These are phyloP conservation scores for Craseonycteris thonglongyai DNA, from an alignment of 2,113 vertebrate genomes.

Conservation along the genomic window DNA sequence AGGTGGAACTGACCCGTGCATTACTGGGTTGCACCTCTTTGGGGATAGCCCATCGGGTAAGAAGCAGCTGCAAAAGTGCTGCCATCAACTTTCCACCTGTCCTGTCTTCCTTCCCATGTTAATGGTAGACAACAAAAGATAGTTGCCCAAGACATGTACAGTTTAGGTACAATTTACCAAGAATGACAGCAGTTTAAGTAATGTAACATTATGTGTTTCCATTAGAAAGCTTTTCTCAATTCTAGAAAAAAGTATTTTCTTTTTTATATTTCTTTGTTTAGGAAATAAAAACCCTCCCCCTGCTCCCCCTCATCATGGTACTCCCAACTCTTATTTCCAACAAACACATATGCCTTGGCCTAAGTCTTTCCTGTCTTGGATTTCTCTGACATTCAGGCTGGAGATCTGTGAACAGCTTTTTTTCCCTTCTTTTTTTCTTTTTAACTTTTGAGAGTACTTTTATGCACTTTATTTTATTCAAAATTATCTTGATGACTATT, in stretches of 20 bases:
- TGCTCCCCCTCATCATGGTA: rapidly evolving
- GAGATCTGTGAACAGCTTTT: neutral
- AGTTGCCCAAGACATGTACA: neutral
- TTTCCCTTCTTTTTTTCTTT: neutral
- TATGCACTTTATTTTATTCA: neutral
- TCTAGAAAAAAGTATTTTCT: neutral
- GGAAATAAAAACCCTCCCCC: neutral
- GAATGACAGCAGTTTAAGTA: neutral
- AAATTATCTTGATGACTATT: neutral
- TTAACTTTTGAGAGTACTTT: neutral
- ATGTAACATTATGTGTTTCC: neutral
- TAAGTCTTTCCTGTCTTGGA: neutral
- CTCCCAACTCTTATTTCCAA: too few relatives aligned
- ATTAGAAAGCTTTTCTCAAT: neutral
- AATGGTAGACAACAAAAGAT: neutral
- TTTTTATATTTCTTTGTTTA: neutral
- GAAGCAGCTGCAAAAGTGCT: neutral
- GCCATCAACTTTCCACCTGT: neutral
- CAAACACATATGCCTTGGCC: too few relatives aligned
- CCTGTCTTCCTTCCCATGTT: neutral
- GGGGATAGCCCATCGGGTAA: neutral
- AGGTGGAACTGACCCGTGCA: neutral
- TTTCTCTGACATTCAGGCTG: neutral
- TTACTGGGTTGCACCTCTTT: neutral
- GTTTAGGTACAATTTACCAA: neutral